Evolutionary conservation across 2,113 vertebrate genomes (phyloP).

Genomic region (Sterna hirundo): DNA sequence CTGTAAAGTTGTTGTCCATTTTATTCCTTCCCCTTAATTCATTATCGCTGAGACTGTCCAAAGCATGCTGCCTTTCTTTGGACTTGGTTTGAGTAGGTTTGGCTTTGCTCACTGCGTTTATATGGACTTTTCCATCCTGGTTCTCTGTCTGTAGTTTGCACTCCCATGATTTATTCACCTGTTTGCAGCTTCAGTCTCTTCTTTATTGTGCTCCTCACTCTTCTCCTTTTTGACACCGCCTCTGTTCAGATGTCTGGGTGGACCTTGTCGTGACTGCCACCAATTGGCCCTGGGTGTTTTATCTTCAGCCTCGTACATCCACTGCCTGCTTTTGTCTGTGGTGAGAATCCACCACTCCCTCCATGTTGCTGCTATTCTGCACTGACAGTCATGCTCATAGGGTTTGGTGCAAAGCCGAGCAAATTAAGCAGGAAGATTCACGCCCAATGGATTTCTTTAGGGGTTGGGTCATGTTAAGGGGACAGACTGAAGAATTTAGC

Average conservation of each 20-base stretch:
- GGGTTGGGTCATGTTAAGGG: background rate
- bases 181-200: background rate
- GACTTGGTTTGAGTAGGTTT: background rate
- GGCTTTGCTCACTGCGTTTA: background rate
- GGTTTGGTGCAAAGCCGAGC: background rate
- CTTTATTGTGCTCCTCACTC: background rate
- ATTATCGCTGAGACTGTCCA: background rate
- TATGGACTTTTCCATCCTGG: background rate
- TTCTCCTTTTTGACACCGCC: background rate
- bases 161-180: background rate
- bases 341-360: background rate
- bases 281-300: rapidly evolving
- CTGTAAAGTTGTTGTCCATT: background rate
- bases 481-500: background rate
- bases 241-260: background rate
- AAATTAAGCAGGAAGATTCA: background rate
- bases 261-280: background rate
- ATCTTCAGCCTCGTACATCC: background rate
- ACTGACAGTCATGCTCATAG: background rate
- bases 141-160: background rate
- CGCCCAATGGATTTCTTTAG: background rate
- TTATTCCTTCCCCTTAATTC: background rate
- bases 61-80: background rate
- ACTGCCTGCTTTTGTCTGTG: background rate
- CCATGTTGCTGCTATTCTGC: background rate